Percentiles rank a stretch among this genome's conserved stretches.
These are phyloP conservation scores for Lepilemur septentrionalis DNA, from an alignment of 2,797 vertebrate species.

Conservation along the genomic window DNA sequence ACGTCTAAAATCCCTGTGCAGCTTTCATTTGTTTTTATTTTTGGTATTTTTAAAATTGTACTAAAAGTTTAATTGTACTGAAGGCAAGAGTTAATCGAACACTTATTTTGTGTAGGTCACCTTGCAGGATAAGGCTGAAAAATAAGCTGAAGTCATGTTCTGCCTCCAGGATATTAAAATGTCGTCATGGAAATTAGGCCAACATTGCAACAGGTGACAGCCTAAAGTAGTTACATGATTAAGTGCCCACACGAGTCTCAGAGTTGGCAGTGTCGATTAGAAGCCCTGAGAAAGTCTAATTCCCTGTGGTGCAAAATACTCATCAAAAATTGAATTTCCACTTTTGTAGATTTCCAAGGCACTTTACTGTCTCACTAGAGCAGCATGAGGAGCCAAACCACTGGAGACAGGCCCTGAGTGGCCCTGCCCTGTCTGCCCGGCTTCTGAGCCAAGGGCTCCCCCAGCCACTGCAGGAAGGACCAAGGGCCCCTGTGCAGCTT, in stretches of 20 bases:
- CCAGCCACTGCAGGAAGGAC: fast-evolving
- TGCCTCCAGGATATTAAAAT: background rate
- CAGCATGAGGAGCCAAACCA: background rate
- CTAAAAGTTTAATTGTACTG: too few relatives aligned
- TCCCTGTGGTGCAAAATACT: background rate
- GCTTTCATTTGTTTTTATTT: background rate
- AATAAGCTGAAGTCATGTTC: background rate
- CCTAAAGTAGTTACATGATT: background rate
- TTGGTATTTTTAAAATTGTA: background rate
- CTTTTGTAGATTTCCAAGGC: conserved; percentile 22
- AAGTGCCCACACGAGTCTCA: background rate
- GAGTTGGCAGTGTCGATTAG: background rate
- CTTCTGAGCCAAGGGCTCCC: background rate
- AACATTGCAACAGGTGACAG: background rate
- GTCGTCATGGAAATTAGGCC: background rate
- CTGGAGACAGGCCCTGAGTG: background rate
- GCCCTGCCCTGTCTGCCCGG: background rate
- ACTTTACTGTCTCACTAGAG: background rate
- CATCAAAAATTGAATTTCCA: conserved; percentile 25
- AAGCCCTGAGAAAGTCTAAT: conserved; percentile 27
- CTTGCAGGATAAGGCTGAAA: background rate
- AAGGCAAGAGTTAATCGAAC: background rate
- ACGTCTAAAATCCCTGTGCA: background rate
- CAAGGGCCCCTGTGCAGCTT: background rate
- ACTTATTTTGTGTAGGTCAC: background rate